Percentiles rank a stretch among this genome's conserved stretches.
phyloP scores from a whole-genome alignment of 1,140 invertebrate genomes.

The Drosophila saltans region DNA sequence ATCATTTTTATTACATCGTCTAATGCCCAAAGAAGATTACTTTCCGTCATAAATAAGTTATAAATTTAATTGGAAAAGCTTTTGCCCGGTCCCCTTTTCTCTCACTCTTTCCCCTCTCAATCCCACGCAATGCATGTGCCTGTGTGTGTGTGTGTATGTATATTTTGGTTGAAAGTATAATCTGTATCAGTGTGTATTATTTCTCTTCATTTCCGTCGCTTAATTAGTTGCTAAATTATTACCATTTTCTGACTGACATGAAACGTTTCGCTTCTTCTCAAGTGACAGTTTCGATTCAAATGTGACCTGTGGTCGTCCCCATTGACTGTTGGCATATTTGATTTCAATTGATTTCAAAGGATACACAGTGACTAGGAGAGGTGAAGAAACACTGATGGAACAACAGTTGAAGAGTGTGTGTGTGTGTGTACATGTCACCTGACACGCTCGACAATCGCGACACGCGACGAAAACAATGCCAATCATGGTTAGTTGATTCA shows the following conservation, averaged over 20 bases:
- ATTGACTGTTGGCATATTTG: constrained; percentile 59
- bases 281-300: constrained; percentile 61
- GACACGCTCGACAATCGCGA: constrained; percentile 37
- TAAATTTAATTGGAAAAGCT: constrained; percentile 79
- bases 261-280: constrained; percentile 50
- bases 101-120: not conserved
- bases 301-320: constrained; percentile 34
- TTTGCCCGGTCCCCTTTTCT: not conserved
- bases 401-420: not conserved
- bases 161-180: constrained; percentile 7
- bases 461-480: constrained; percentile 71
- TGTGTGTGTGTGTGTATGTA: constrained; percentile 16
- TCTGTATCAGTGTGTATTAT: constrained; percentile 33
- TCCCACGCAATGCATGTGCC: too few species aligned
- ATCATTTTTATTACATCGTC: constrained; percentile 79
- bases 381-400: too few species aligned
- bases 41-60: constrained; percentile 76
- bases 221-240: constrained; percentile 81
- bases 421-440: constrained; percentile 5
- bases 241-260: constrained; percentile 60
- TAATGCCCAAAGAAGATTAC: constrained; percentile 80
- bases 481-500: constrained; percentile 55
- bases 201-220: constrained; percentile 48
- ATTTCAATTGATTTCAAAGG: constrained; percentile 53
- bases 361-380: too few species aligned